Conservation (phyloP, 2,888 invertebrate genomes). For the Drosophila formosana region DNA sequence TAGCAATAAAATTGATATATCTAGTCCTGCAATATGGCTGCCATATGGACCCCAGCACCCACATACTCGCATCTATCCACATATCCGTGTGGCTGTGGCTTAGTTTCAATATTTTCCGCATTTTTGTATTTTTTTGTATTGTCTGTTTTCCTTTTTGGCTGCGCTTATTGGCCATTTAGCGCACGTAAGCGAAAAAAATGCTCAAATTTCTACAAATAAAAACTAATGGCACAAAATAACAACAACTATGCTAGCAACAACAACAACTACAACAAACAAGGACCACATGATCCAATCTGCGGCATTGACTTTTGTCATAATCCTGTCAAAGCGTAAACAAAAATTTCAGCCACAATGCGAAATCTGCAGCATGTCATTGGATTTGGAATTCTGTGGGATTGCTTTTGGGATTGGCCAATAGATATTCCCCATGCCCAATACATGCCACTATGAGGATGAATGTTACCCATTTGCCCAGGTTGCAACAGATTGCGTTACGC, state of each 20-base stretch:
- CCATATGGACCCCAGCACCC: conserved; percentile 52
- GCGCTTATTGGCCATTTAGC: conserved; percentile 81
- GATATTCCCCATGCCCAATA: conserved; percentile 5
- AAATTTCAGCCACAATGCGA: conserved; percentile 50
- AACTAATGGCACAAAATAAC: conserved; percentile 69
- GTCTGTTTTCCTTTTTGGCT: conserved; percentile 20
- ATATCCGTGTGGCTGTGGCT: conserved; percentile 69
- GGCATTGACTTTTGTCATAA: conserved; percentile 67
- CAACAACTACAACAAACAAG: conserved; percentile 22
- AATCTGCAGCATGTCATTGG: conserved; percentile 38
- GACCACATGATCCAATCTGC: conserved; percentile 46
- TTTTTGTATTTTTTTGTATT: conserved; percentile 10
- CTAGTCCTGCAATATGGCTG: conserved; percentile 67
- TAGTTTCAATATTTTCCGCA: conserved; percentile 58
- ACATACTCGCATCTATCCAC: conserved; percentile 33
- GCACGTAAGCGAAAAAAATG: conserved; percentile 76
- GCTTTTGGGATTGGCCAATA: conserved; percentile 22
- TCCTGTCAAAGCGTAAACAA: conserved; percentile 83
- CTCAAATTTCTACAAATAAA: conserved; percentile 72
- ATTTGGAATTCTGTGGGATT: conserved; percentile 42
- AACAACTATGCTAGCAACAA: conserved; percentile 17
- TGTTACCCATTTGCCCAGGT: conserved; percentile 15
- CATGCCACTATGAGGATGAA: neutral
- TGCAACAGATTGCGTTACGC: conserved; percentile 36
- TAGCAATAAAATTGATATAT: conserved; percentile 81